Evolutionary conservation across 2,888 invertebrate species (phyloP), one percentile per base, ranked within the genome.

Genomic region (Artemia sp.): DNA sequence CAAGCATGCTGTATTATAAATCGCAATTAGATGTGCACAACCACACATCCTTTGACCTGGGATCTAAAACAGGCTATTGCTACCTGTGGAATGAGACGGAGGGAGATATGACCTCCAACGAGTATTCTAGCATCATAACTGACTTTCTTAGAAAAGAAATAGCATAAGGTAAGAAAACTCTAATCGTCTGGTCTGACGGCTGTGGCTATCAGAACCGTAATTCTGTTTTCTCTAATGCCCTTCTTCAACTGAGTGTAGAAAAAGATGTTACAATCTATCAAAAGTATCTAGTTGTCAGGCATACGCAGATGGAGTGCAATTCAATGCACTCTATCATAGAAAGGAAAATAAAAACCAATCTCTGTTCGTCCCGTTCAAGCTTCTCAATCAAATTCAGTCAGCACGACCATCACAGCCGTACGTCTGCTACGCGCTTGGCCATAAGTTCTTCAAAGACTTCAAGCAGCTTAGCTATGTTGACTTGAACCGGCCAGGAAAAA

Each of bases 261-360:
- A 70, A 74, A 19, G 72, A 73, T 12, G 71, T 73, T 38, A 70
- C 68, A 4, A 73, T 75, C 67, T 72, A 72, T 24, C 77, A 76
- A 71, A 77, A 19, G 19, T 19, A 19, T 19, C 19, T 19, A 19
- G 19, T 19, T 19, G 19, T 19, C 1, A 19, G 19, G n/a, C 77
- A 77, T 72, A 75, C 77, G 1, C 76, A 77, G 72, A 77, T 77
- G 76, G 76, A 77, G 71, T 74, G 74, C 24, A 77, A 78, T 71
- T 76, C 76, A 0, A 76, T 77, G 2, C 78, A 79, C 72, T 73
- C 74, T 19, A 72, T 72, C 1, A 76, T 78, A 67, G 78, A 79
- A 73, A 73, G 75, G 68, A 76, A 75, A 64, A 58, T 76, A n/a
- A 76, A 73, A 74, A 76, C 67, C 75, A 73, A 51, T 73, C 74